phyloP scores from a whole-genome alignment of 2,113 vertebrate genomes.

The Polypterus bichir region DNA sequence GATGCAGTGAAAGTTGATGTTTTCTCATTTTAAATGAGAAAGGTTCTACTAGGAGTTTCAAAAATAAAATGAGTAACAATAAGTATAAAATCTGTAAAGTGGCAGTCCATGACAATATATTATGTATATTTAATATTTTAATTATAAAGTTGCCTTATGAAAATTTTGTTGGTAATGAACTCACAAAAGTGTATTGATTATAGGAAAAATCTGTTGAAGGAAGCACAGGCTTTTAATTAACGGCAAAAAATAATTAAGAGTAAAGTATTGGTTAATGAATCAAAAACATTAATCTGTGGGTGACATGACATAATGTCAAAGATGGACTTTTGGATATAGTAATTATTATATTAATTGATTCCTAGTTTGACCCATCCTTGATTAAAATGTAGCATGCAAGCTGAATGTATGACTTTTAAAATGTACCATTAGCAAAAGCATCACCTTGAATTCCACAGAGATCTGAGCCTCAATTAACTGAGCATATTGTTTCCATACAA shows the following conservation, averaged over 20 bases:
- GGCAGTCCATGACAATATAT: too few relatives aligned
- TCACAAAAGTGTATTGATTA: background rate
- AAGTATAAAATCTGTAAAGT: too few relatives aligned
- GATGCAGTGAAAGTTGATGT: background rate
- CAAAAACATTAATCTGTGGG: slow-evolving; percentile 26
- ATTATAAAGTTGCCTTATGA: too few relatives aligned
- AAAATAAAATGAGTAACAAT: too few relatives aligned
- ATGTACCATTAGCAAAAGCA: slow-evolving; percentile 19
- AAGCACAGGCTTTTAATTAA: slow-evolving; percentile 37
- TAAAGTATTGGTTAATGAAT: slow-evolving; percentile 22
- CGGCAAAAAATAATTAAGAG: slow-evolving; percentile 48
- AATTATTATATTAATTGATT: slow-evolving; percentile 29
- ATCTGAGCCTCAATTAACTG: slow-evolving; percentile 29
- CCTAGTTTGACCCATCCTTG: slow-evolving; percentile 8
- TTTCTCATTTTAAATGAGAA: too few relatives aligned
- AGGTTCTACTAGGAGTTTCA: too few relatives aligned
- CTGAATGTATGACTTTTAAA: slow-evolving; percentile 14
- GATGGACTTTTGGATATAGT: slow-evolving; percentile 25
- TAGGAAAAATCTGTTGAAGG: slow-evolving; percentile 7
- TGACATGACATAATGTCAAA: slow-evolving; percentile 19
- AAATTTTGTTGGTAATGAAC: background rate
- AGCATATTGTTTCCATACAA: slow-evolving; percentile 22
- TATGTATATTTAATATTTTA: too few relatives aligned
- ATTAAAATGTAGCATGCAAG: slow-evolving; percentile 16
- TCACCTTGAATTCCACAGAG: slow-evolving; percentile 30